These are phyloP conservation scores for Elachura formosa DNA, from an alignment of 2,113 vertebrate genomes.

Conservation along the genomic window DNA sequence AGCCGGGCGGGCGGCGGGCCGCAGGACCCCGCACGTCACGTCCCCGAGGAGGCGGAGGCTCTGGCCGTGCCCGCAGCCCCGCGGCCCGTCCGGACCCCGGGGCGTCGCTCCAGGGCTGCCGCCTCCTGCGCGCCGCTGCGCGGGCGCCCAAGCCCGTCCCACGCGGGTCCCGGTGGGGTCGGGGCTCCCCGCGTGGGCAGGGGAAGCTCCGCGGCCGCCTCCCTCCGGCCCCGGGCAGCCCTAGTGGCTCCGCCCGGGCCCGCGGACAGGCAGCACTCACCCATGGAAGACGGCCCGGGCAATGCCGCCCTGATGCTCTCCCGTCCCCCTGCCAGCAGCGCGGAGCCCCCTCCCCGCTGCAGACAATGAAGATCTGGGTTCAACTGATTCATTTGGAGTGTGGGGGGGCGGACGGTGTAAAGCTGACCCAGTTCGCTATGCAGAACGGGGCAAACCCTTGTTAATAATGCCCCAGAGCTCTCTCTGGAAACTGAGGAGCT, in stretches of 20 bases:
- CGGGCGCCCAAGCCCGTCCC: background rate
- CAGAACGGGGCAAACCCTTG: background rate
- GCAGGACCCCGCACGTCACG: background rate
- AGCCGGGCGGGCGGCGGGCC: background rate
- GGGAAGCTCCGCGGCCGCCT: background rate
- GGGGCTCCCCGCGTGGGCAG: background rate
- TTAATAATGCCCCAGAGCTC: background rate
- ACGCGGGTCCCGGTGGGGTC: background rate
- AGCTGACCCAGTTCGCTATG: background rate
- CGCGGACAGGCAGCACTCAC: background rate
- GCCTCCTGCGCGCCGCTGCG: background rate
- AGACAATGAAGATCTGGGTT: background rate
- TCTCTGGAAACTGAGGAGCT: background rate
- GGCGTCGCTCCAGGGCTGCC: background rate
- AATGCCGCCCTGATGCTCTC: background rate
- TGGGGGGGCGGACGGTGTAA: accelerated
- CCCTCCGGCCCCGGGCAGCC: background rate
- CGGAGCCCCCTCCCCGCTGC: background rate
- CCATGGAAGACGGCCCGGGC: background rate
- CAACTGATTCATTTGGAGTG: background rate
- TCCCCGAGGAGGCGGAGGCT: background rate
- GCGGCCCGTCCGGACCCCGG: too few relatives aligned
- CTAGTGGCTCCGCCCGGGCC: background rate
- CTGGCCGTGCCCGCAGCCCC: background rate
- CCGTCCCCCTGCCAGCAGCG: background rate